A percentile compares a stretch with the other conserved stretches of the same genome.
Conservation (phyloP, 2,113 vertebrate genomes). For the Mastomys natalensis region DNA sequence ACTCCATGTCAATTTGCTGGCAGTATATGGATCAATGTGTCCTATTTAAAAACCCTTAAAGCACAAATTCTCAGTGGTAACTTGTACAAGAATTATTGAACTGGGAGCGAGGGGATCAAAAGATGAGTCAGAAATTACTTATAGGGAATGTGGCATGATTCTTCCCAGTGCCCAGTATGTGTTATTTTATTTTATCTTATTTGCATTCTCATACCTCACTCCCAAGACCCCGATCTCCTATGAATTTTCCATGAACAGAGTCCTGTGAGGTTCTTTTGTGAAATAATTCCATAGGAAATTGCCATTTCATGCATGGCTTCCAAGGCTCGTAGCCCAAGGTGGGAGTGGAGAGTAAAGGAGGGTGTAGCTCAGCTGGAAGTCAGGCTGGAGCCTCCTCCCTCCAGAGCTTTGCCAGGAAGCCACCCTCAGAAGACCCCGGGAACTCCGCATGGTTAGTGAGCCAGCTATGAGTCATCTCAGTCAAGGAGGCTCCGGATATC, state of each 20-base stretch:
- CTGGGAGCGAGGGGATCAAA: neutral
- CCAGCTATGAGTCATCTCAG: constrained; percentile 54
- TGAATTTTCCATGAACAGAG: neutral
- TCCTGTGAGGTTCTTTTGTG: neutral
- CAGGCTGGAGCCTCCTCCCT: neutral
- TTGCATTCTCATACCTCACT: neutral
- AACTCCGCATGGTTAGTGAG: neutral
- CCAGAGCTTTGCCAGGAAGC: neutral
- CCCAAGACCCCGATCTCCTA: neutral
- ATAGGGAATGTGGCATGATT: accelerated
- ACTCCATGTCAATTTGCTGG: neutral
- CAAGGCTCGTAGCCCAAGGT: neutral
- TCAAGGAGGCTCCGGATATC: neutral
- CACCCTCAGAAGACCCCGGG: neutral
- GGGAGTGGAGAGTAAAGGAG: neutral
- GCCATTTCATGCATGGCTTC: neutral
- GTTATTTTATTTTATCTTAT: neutral
- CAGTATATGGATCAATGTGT: neutral
- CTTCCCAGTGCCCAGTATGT: neutral
- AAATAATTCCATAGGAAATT: neutral
- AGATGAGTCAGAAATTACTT: neutral
- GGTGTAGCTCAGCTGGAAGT: neutral
- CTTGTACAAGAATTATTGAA: neutral
- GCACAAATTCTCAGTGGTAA: neutral
- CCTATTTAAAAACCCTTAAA: neutral